These are phyloP conservation scores for Lepus oiostolus DNA, from an alignment of 2,797 vertebrate genomes.

Conservation along the genomic window DNA sequence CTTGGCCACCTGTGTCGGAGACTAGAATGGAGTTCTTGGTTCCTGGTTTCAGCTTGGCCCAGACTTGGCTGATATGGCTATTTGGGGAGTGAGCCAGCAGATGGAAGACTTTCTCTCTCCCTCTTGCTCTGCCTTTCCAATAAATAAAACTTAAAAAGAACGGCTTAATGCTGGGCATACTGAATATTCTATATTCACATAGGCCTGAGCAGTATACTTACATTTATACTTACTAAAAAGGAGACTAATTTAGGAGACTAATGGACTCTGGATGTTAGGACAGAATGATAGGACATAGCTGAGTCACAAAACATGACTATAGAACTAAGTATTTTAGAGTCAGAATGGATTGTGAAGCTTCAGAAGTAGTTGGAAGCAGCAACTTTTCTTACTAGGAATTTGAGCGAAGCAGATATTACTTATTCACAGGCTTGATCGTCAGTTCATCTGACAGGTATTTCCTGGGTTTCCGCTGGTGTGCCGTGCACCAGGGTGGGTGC, in stretches of 20 bases:
- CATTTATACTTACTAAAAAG: neutral
- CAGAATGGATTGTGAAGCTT: neutral
- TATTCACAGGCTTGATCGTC: neutral
- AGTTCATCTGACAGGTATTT: neutral
- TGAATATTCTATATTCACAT: neutral
- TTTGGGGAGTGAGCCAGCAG: no score
- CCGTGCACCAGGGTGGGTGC: neutral
- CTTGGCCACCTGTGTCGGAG: no score
- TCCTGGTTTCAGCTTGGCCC: no score
- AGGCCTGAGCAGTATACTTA: neutral
- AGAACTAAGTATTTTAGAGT: conserved; percentile 21
- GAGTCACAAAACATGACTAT: neutral
- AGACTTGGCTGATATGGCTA: no score
- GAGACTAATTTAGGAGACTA: neutral
- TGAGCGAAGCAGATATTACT: conserved; percentile 25
- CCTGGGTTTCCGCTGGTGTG: neutral
- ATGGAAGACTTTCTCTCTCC: no score
- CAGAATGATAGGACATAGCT: neutral
- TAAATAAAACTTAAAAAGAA: neutral
- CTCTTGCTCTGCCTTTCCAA: no score
- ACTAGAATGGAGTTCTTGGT: no score
- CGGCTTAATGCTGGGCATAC: neutral
- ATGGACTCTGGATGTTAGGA: neutral
- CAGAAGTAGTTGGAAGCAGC: conserved; percentile 18
- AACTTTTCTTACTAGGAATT: conserved; percentile 19